Conservation (phyloP, 2,797 vertebrate genomes). For the Eulemur coronatus region DNA sequence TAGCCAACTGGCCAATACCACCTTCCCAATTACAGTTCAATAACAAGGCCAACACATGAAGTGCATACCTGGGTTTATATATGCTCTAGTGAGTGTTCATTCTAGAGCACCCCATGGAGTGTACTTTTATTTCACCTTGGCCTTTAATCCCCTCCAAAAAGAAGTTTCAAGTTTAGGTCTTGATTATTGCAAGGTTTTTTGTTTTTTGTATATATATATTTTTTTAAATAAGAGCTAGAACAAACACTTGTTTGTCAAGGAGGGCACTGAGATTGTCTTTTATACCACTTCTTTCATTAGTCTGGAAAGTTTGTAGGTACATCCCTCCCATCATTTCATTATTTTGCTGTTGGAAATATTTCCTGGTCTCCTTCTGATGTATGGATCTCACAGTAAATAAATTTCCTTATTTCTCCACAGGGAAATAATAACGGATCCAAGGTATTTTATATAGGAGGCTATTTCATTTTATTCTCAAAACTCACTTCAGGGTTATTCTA, state of each 20-base stretch:
- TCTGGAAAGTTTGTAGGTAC: neutral
- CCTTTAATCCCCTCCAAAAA: neutral
- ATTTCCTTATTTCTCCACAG: neutral
- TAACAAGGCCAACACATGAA: neutral
- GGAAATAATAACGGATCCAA: neutral
- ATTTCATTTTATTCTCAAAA: neutral
- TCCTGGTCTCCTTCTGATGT: neutral
- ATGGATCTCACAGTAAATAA: neutral
- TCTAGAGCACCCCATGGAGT: neutral
- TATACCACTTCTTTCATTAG: neutral
- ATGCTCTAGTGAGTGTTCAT: neutral
- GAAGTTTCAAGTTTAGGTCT: neutral
- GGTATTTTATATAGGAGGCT: neutral
- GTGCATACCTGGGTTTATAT: neutral
- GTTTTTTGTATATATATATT: neutral
- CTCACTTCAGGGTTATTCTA: neutral
- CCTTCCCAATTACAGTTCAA: neutral
- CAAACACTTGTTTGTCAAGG: neutral
- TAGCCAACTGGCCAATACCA: neutral
- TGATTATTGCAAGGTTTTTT: neutral
- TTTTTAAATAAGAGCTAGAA: neutral
- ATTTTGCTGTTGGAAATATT: neutral
- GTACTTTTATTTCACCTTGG: neutral
- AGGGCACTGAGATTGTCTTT: neutral
- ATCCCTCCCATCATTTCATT: neutral